These are phyloP conservation scores for Operophtera brumata DNA, from an alignment of 2,888 invertebrate species.

Conservation along the genomic window DNA sequence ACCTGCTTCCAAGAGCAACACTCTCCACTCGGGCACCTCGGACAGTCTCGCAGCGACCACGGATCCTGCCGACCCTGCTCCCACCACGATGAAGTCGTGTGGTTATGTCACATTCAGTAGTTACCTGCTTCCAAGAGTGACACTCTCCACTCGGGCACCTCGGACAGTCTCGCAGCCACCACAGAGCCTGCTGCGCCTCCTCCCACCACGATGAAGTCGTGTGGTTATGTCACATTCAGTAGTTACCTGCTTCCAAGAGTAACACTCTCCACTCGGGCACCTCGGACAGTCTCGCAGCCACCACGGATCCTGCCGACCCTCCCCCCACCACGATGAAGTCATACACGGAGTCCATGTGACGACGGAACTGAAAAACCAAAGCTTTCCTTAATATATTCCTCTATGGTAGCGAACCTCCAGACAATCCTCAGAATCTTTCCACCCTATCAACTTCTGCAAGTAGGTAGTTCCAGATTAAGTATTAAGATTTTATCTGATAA, in stretches of 20 bases:
- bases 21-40: slow-evolving; percentile 87
- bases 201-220: too few species aligned
- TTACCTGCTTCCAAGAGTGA: too few species aligned
- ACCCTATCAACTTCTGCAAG: not conserved
- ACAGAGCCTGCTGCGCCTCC: too few species aligned
- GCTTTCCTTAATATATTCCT: not conserved
- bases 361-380: slow-evolving; percentile 58
- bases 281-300: slow-evolving; percentile 86
- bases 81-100: slow-evolving; percentile 89
- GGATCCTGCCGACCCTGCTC: slow-evolving; percentile 86
- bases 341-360: slow-evolving; percentile 82
- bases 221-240: too few species aligned
- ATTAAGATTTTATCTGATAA: slow-evolving; percentile 8
- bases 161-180: too few species aligned
- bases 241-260: too few species aligned
- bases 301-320: slow-evolving; percentile 86
- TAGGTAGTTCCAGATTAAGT: slow-evolving; percentile 4
- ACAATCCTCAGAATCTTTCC: not conserved
- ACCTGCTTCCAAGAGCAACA: slow-evolving; percentile 40
- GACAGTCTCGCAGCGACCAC: slow-evolving; percentile 86
- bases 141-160: too few species aligned
- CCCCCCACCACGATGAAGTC: slow-evolving; percentile 89
- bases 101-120: too few species aligned
- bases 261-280: slow-evolving; percentile 85
- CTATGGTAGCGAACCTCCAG: not conserved